Percentiles rank a stretch among this genome's conserved stretches.
phyloP scores from a whole-genome alignment of 1,140 invertebrate genomes.

The Brachionus paranguensis region DNA sequence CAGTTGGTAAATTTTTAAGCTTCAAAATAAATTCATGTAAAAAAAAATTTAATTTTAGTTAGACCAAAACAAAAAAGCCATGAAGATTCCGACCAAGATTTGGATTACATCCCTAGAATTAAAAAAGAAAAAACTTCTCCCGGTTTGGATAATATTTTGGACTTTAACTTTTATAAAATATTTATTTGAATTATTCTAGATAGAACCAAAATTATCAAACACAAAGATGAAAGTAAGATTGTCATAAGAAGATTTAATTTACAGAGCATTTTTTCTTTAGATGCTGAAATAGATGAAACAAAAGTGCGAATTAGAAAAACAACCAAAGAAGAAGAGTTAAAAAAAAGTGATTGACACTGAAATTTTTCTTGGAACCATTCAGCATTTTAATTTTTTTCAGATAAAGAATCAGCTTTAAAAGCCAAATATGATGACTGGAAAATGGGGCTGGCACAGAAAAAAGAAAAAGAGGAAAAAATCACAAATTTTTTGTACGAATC shows the following conservation, averaged over 20 bases:
- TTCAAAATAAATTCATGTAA: neutral
- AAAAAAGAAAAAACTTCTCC: neutral
- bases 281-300: neutral
- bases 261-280: no score
- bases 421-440: constrained; percentile 32
- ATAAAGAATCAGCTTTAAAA: neutral
- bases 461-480: constrained; percentile 63
- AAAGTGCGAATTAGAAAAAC: constrained; percentile 32
- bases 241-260: neutral
- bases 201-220: neutral
- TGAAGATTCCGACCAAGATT: neutral
- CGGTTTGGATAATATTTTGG: neutral
- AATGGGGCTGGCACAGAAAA: constrained; percentile 61
- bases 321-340: constrained; percentile 18
- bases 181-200: neutral
- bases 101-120: neutral
- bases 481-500: constrained; percentile 71
- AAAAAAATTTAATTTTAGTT: neutral
- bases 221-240: neutral
- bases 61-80: neutral
- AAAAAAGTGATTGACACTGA: neutral
- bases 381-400: neutral
- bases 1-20: neutral
- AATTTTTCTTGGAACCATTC: neutral
- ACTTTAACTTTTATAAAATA: neutral